A percentile compares a stretch with the other conserved stretches of the same genome.
These are phyloP conservation scores for Lomographa bimaculata DNA, from an alignment of 2,888 invertebrate species.

Conservation along the genomic window DNA sequence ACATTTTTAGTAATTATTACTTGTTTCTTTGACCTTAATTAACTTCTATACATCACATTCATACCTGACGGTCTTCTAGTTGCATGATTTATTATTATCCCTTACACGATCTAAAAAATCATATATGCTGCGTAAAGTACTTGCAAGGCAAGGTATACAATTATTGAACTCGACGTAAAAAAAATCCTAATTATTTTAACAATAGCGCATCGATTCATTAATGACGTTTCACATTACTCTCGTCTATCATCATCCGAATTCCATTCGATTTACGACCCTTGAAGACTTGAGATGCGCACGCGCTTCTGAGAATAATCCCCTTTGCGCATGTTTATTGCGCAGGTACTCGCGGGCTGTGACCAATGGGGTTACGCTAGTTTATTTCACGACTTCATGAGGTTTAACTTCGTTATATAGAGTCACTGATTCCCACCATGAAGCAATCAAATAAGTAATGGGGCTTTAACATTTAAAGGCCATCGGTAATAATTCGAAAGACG, in stretches of 20 bases:
- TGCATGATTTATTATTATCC: too few relatives aligned
- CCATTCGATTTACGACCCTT: conserved; percentile 54
- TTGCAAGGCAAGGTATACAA: too few relatives aligned
- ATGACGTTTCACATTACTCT: conserved; percentile 18
- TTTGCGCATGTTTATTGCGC: conserved; percentile 19
- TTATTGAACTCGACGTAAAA: too few relatives aligned
- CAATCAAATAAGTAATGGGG: conserved; percentile 11
- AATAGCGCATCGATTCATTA: conserved; percentile 15
- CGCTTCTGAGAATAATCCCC: conserved; percentile 47
- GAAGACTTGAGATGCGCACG: conserved; percentile 46
- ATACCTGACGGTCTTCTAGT: too few relatives aligned
- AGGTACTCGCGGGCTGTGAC: conserved; percentile 29
- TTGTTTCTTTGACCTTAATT: too few relatives aligned
- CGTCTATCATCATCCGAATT: conserved; percentile 44
- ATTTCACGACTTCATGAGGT: conserved; percentile 44
- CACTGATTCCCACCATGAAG: conserved; percentile 18
- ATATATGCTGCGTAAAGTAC: too few relatives aligned
- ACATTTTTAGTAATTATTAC: too few relatives aligned
- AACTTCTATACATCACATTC: too few relatives aligned
- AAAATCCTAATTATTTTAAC: conserved; percentile 6
- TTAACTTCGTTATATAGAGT: conserved; percentile 21
- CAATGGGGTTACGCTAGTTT: conserved; percentile 49
- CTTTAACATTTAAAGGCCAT: too few relatives aligned
- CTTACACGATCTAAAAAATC: too few relatives aligned
- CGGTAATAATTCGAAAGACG: too few relatives aligned